Base-by-base conservation (phyloP, 1,140 invertebrate species). In the Listronotus oregonensis region DNA sequence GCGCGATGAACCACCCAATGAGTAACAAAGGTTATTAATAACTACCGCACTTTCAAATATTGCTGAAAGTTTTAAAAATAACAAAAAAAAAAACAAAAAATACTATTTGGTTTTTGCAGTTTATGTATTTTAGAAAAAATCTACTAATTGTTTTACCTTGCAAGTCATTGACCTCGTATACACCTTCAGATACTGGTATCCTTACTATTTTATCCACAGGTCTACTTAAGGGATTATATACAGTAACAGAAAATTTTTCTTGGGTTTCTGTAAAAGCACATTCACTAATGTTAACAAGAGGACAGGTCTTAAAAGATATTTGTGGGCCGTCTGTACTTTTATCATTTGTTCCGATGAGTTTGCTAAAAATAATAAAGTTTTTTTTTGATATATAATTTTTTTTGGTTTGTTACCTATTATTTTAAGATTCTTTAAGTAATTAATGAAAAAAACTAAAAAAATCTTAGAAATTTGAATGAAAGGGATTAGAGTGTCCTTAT, bases 191-290 rank as follows among this genome's bases (percentile, higher is more conserved):
- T 0, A 91, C 88, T 0, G 94, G 94, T 10, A 97, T 27, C 12
- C 89, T 82, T 9, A 95, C 81, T 69, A 86, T 87, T 42, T 85
- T 80, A 10, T 83, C 81, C 0, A 90, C 82, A 34, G 82, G 76
- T 39, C 86, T 84, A 54, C 88, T 89, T 8, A 91, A 72, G 0
- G 94, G 92, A 79, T 98, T 98, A 75, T 94, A 93, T 3, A 94
- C 71, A 0, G 89, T 86, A 0, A 93, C 81, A 1, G 88, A 76
- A 73, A 92, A 89, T 65, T 84, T 78, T 58, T 85, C 76, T 40
- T 81, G 80, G 5, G 75, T 75, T 77, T 95, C 92, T 0, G 87
- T 86, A n/a, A 83, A 73, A 74, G 67, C 71, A 62, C 89, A 90
- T 0, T 81, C 73, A 71, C 87, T 89, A 0, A 88, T 84, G 61